Percentiles rank a stretch among this genome's conserved stretches.
Conservation (phyloP, 1,140 invertebrate genomes). For the Druon quercuslanigerum region DNA sequence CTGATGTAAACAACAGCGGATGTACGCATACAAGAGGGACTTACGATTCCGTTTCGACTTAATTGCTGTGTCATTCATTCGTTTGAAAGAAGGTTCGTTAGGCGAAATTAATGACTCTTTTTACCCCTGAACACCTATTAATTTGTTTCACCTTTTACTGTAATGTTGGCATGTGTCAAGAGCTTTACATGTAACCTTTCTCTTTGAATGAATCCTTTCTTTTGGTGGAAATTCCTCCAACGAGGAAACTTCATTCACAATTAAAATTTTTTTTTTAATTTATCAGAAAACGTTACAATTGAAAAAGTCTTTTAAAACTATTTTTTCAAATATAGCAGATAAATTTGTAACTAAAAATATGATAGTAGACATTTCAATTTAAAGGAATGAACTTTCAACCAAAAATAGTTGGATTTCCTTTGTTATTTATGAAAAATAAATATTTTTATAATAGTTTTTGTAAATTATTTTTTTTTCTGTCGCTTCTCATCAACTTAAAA, state of each 20-base stretch:
- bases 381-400: too few relatives aligned
- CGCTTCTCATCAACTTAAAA: too few relatives aligned
- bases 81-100: slow-evolving; percentile 22
- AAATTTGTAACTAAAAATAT: too few relatives aligned
- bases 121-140: slow-evolving; percentile 19
- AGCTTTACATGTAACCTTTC: slow-evolving; percentile 11
- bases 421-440: too few relatives aligned
- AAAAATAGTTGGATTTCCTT: too few relatives aligned
- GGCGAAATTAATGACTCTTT: slow-evolving; percentile 21
- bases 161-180: not conserved
- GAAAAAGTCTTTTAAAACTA: too few relatives aligned
- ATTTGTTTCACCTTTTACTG: slow-evolving; percentile 20
- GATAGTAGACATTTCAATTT: too few relatives aligned
- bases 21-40: not conserved
- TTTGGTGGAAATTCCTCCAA: not conserved
- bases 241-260: slow-evolving; percentile 10
- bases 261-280: too few relatives aligned
- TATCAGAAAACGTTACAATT: too few relatives aligned
- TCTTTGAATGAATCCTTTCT: slow-evolving; percentile 26
- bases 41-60: slow-evolving; percentile 8
- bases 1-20: slow-evolving; percentile 8
- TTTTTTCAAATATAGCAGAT: too few relatives aligned
- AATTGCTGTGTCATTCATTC: slow-evolving; percentile 26
- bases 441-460: too few relatives aligned
- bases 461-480: too few relatives aligned